These are phyloP conservation scores for Eulemur coronatus DNA, from an alignment of 2,797 vertebrate species.

Conservation along the genomic window DNA sequence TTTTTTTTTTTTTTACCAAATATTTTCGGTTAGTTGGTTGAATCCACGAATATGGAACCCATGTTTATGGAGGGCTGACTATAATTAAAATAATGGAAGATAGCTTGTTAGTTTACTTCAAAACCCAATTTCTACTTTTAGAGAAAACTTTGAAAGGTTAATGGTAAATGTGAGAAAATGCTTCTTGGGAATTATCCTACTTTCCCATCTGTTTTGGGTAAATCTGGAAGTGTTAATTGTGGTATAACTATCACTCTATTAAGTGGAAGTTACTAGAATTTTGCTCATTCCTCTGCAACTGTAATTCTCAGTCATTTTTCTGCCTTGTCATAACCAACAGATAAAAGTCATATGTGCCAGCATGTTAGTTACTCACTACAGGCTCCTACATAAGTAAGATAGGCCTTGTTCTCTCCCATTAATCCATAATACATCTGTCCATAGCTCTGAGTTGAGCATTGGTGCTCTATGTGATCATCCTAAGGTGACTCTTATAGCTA, in stretches of 20 bases:
- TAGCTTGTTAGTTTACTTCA: slow-evolving; percentile 39
- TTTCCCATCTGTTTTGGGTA: slow-evolving; percentile 32
- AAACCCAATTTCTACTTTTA: not conserved
- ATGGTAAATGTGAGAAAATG: slow-evolving; percentile 46
- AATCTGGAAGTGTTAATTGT: slow-evolving; percentile 16
- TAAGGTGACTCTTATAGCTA: slow-evolving; percentile 21
- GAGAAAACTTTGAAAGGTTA: slow-evolving; percentile 45
- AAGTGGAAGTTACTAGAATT: slow-evolving; percentile 40
- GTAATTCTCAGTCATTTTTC: slow-evolving; percentile 39
- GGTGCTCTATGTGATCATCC: not conserved
- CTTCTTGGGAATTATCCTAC: not conserved
- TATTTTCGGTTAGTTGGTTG: not conserved
- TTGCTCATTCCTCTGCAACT: slow-evolving; percentile 40
- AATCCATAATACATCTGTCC: not conserved
- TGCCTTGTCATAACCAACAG: slow-evolving; percentile 37
- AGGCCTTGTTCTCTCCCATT: not conserved
- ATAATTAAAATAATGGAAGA: slow-evolving; percentile 17
- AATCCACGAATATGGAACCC: not conserved
- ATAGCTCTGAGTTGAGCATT: slow-evolving; percentile 23
- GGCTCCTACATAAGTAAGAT: not conserved
- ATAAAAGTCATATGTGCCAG: not conserved
- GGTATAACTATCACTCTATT: slow-evolving; percentile 6
- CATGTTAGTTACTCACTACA: not conserved
- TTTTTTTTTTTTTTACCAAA: not conserved
- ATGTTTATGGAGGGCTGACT: not conserved